phyloP scores from a whole-genome alignment of 2,888 invertebrate genomes.

The Drosophila putrida region DNA sequence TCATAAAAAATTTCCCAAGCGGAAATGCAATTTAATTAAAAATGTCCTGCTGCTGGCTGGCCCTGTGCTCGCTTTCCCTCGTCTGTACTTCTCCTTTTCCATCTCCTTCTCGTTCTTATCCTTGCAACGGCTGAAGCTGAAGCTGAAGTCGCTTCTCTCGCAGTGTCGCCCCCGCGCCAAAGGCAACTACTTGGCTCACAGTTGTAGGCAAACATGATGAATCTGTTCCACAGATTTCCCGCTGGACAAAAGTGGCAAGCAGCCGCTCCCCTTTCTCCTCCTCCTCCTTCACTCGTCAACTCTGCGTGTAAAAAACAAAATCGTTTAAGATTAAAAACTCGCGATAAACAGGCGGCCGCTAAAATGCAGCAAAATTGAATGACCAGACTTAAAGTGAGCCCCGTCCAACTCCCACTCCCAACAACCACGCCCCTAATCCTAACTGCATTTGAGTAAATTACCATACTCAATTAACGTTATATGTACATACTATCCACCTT shows the following conservation, averaged over 20 bases:
- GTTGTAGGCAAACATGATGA: constrained; percentile 81
- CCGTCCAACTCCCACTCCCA: neutral
- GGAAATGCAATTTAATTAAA: constrained; percentile 84
- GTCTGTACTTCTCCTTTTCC: neutral
- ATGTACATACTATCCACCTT: constrained; percentile 44
- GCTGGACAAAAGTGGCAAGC: constrained; percentile 67
- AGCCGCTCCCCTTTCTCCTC: neutral
- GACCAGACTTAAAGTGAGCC: constrained; percentile 3
- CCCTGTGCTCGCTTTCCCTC: constrained; percentile 30
- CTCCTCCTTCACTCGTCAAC: neutral
- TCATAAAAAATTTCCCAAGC: constrained; percentile 83
- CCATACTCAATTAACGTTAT: constrained; percentile 77
- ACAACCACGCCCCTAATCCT: constrained; percentile 2
- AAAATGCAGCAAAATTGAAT: constrained; percentile 66
- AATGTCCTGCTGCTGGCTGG: constrained; percentile 79
- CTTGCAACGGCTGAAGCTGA: constrained; percentile 25
- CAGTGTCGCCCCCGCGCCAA: constrained; percentile 18
- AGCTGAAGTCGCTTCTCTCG: constrained; percentile 30
- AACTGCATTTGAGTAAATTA: constrained; percentile 72
- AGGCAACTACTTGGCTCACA: constrained; percentile 61
- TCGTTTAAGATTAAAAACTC: constrained; percentile 79
- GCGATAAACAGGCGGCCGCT: constrained; percentile 65
- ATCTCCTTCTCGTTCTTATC: constrained; percentile 6
- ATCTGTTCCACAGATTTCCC: constrained; percentile 79
- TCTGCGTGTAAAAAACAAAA: constrained; percentile 54